Evolutionary conservation across 2,888 invertebrate species (phyloP).

Genomic region (Germaria angustata): DNA sequence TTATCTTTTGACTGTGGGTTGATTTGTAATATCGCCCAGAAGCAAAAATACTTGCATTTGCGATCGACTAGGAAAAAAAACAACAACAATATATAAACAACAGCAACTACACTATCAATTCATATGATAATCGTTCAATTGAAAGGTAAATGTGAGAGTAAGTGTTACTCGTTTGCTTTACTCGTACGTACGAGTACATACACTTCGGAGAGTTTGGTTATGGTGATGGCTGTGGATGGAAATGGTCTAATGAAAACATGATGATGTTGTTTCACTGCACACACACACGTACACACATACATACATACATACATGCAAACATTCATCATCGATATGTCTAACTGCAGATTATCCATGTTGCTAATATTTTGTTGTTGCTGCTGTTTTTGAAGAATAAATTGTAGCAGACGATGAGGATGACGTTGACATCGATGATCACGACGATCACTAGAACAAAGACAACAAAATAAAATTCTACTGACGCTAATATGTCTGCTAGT

Average conservation of each 20-base stretch:
- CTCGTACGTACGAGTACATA: no score
- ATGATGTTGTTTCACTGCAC: background rate
- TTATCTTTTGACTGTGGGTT: conserved; percentile 39
- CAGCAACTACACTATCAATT: conserved; percentile 18
- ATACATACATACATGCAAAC: background rate
- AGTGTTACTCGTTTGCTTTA: background rate
- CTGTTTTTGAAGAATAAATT: background rate
- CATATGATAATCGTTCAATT: conserved; percentile 40
- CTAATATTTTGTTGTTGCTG: background rate
- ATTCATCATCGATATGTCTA: conserved; percentile 15
- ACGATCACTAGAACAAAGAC: background rate
- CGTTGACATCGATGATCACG: background rate
- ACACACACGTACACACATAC: no score
- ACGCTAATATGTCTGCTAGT: conserved; percentile 60
- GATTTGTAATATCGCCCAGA: conserved; percentile 52
- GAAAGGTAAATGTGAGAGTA: conserved; percentile 39
- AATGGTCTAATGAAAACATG: conserved; percentile 41
- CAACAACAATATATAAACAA: background rate
- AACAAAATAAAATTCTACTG: conserved; percentile 22
- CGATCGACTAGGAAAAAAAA: background rate
- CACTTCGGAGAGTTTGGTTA: background rate
- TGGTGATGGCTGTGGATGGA: conserved; percentile 5
- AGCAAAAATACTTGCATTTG: conserved; percentile 25
- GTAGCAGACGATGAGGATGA: background rate
- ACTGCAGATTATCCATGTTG: conserved; percentile 8